Conservation (phyloP, 2,888 invertebrate species). For the Cecidostiba fungosa region DNA sequence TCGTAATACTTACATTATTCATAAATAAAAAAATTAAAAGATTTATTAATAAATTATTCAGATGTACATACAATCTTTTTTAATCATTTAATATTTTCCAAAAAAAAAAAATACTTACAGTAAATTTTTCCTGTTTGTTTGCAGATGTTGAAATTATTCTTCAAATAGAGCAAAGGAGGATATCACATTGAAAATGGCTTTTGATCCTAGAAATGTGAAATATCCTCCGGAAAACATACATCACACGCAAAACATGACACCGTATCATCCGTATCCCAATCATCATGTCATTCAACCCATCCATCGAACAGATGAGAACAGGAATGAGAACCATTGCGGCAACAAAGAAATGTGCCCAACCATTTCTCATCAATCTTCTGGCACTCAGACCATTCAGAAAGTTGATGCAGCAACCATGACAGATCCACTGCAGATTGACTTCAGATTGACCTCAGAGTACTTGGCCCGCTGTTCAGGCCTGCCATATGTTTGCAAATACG, state of each 20-base stretch:
- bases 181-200: slow-evolving; percentile 72
- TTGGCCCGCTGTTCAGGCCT: slow-evolving; percentile 77
- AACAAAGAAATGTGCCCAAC: slow-evolving; percentile 74
- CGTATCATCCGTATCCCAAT: slow-evolving; percentile 70
- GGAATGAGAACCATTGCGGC: slow-evolving; percentile 76
- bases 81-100: too few relatives aligned
- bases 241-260: slow-evolving; percentile 67
- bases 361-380: slow-evolving; percentile 72
- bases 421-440: slow-evolving; percentile 78
- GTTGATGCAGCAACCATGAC: slow-evolving; percentile 79
- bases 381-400: slow-evolving; percentile 76
- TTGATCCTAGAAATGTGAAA: slow-evolving; percentile 74
- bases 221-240: slow-evolving; percentile 72
- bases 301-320: slow-evolving; percentile 76
- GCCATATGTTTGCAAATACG: slow-evolving; percentile 76
- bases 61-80: neutral
- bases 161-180: slow-evolving; percentile 35
- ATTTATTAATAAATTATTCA: neutral
- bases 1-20: neutral
- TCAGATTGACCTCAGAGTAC: slow-evolving; percentile 77
- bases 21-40: too few relatives aligned
- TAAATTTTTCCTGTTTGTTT: slow-evolving; percentile 21
- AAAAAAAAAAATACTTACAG: slow-evolving; percentile 1
- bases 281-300: slow-evolving; percentile 67
- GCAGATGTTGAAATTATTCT: slow-evolving; percentile 45